phyloP scores from a whole-genome alignment of 2,797 vertebrate genomes.

The Buceros bicornis region DNA sequence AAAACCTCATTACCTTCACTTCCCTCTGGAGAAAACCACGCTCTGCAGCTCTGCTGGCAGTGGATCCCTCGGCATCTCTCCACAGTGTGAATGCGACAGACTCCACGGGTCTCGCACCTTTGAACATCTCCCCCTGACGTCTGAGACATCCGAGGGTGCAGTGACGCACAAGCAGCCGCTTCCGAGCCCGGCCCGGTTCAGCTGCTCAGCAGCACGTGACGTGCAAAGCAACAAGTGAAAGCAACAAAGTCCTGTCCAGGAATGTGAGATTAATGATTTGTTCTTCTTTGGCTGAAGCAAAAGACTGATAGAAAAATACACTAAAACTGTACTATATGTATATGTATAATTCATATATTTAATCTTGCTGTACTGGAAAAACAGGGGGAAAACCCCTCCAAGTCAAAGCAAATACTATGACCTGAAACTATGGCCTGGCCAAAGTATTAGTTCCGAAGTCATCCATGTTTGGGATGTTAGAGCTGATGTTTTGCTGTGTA shows the following conservation, averaged over 20 bases:
- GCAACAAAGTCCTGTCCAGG: background rate
- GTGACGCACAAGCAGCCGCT: background rate
- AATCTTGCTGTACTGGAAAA: background rate
- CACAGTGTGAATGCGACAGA: background rate
- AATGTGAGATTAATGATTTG: background rate
- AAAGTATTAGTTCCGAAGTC: background rate
- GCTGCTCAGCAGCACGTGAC: background rate
- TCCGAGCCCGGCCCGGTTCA: background rate
- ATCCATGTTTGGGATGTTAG: fast-evolving
- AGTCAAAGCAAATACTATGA: background rate
- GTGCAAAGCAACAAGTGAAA: background rate
- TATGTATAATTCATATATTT: background rate
- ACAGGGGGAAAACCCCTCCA: background rate
- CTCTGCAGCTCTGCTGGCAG: background rate
- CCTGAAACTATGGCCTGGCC: background rate
- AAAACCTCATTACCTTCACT: background rate
- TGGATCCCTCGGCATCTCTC: background rate
- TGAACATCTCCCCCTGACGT: background rate
- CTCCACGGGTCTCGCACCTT: background rate
- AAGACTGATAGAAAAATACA: background rate
- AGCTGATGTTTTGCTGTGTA: background rate
- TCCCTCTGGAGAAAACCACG: background rate
- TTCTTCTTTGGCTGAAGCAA: background rate
- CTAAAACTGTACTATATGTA: background rate
- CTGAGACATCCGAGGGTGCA: background rate